phyloP scores from a whole-genome alignment of 2,113 vertebrate species.

The Prochilodus magdalenae region DNA sequence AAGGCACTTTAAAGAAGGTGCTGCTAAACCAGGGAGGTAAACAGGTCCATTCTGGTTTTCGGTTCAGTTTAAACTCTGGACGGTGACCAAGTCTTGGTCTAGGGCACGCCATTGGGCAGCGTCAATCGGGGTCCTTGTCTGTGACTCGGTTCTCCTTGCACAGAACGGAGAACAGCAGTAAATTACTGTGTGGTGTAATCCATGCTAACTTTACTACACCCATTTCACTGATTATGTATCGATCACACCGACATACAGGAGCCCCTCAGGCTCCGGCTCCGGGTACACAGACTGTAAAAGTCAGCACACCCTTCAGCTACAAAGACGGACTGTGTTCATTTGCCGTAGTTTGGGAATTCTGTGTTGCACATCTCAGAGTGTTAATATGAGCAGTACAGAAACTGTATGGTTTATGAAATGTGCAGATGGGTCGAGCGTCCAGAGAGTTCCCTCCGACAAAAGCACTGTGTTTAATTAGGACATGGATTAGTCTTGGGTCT shows the following conservation, averaged over 20 bases:
- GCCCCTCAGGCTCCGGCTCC: background rate
- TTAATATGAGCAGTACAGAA: too few relatives aligned
- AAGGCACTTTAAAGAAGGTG: too few relatives aligned
- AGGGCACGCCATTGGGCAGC: too few relatives aligned
- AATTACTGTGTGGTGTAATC: conserved; percentile 21
- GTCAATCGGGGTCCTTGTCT: background rate
- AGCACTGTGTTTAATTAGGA: too few relatives aligned
- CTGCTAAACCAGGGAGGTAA: too few relatives aligned
- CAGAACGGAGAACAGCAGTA: background rate
- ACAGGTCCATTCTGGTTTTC: too few relatives aligned
- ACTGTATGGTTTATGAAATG: too few relatives aligned
- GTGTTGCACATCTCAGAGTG: too few relatives aligned
- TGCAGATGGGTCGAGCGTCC: too few relatives aligned
- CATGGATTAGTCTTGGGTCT: too few relatives aligned
- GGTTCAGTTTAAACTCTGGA: background rate
- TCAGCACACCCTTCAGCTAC: background rate
- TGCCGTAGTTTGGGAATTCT: too few relatives aligned
- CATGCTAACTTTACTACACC: conserved; percentile 1
- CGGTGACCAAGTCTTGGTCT: background rate
- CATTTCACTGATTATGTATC: conserved; percentile 44
- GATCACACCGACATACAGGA: conserved; percentile 23
- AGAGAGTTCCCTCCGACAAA: too few relatives aligned
- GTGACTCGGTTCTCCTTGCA: background rate
- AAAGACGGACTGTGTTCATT: background rate
- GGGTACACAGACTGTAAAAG: background rate